These are phyloP conservation scores for Diorhabda carinulata DNA, from an alignment of 1,140 invertebrate species.

Conservation along the genomic window DNA sequence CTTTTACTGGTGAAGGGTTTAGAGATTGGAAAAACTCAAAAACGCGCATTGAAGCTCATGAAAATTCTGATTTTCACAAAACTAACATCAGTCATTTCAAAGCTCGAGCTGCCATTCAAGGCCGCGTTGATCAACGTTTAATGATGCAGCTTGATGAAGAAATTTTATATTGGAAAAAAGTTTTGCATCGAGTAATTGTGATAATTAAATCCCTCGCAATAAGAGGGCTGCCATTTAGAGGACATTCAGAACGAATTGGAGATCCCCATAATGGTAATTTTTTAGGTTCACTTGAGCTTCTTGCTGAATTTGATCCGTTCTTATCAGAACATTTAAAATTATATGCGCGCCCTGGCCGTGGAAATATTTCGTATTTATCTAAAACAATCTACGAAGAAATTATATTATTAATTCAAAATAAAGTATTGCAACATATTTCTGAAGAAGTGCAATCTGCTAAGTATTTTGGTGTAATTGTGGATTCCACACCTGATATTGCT, in stretches of 20 bases:
- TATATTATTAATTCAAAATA: slow-evolving; percentile 20
- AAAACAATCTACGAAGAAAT: slow-evolving; percentile 24
- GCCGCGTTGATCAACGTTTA: slow-evolving; percentile 14
- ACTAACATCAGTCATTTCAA: too few species aligned
- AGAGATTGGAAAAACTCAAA: slow-evolving; percentile 32
- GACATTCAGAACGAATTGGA: slow-evolving; percentile 17
- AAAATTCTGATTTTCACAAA: not conserved
- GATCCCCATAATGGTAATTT: slow-evolving; percentile 19
- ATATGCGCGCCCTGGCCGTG: slow-evolving; percentile 14
- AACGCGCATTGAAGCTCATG: not conserved
- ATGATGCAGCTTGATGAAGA: slow-evolving; percentile 16
- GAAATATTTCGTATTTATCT: slow-evolving; percentile 21
- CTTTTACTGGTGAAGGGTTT: not conserved
- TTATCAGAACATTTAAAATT: slow-evolving; percentile 22
- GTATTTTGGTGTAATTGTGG: slow-evolving; percentile 10
- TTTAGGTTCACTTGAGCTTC: slow-evolving; percentile 18
- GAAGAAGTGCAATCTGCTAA: slow-evolving; percentile 13
- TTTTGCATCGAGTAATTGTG: slow-evolving; percentile 9
- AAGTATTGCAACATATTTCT: slow-evolving; percentile 21
- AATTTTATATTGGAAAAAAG: slow-evolving; percentile 14
- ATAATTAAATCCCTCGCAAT: slow-evolving; percentile 18
- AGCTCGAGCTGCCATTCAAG: not conserved
- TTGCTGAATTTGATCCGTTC: slow-evolving; percentile 24
- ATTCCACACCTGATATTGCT: slow-evolving; percentile 32
- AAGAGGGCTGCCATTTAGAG: slow-evolving; percentile 18